Conservation (phyloP, 2,113 vertebrate species). For the Cottus gobio region DNA sequence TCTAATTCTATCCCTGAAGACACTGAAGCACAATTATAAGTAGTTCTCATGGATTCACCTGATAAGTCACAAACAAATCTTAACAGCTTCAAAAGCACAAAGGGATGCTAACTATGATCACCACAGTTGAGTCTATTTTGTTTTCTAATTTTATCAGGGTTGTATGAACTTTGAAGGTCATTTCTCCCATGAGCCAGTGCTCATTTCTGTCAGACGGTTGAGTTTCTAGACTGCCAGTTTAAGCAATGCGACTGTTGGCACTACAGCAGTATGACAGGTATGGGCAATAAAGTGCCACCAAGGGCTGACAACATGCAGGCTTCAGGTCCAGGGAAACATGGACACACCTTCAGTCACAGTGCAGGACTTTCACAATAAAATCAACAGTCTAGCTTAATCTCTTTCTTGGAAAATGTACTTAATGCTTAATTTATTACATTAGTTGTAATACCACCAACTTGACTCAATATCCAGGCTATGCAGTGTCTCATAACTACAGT, state of each 20-base stretch:
- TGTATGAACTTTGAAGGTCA: neutral
- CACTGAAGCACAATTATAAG: neutral
- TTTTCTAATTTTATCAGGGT: neutral
- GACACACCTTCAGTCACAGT: neutral
- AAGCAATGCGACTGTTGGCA: neutral
- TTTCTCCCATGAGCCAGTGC: neutral
- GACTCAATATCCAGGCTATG: neutral
- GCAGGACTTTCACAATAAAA: conserved; percentile 2
- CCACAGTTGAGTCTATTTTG: neutral
- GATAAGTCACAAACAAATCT: too few relatives aligned
- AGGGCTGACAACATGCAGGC: conserved; percentile 9
- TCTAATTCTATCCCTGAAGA: neutral
- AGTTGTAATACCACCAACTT: neutral
- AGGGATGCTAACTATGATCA: neutral
- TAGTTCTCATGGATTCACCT: neutral
- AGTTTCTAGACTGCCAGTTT: conserved; percentile 1
- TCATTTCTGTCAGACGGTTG: neutral
- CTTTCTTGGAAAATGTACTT: neutral
- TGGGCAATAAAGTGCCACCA: conserved; percentile 1
- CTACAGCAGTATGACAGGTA: neutral
- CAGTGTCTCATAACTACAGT: neutral
- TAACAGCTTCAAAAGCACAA: neutral
- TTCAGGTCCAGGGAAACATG: conserved; percentile 8
- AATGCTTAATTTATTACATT: neutral
- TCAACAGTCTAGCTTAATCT: neutral